Evolutionary conservation across 1,140 invertebrate genomes (phyloP).

Genomic region (Babylonia areolata): DNA sequence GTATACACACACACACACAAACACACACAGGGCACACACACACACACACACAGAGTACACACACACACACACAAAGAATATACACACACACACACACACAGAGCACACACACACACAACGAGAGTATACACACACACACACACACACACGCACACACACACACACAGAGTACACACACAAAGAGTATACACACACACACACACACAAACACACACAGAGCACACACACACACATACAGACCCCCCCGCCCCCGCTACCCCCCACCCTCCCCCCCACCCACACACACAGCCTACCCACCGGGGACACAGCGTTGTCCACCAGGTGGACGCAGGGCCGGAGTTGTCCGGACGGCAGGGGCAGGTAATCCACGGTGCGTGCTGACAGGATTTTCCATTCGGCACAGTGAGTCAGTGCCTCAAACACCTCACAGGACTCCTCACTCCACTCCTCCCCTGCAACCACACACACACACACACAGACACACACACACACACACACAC

Average conservation of each 20-base stretch:
- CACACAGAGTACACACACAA: background rate
- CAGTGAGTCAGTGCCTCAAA: conserved; percentile 85
- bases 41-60: no score
- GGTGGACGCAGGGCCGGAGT: conserved; percentile 42
- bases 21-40: background rate
- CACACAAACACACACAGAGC: background rate
- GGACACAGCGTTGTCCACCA: conserved; percentile 35
- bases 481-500: no score
- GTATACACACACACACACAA: background rate
- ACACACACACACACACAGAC: no score
- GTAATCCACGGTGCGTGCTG: conserved; percentile 76
- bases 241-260: no score
- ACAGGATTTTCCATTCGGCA: conserved; percentile 82
- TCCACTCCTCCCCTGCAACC: conserved; percentile 78
- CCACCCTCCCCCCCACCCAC: no score
- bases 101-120: background rate
- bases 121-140: background rate
- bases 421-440: conserved; percentile 80
- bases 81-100: background rate
- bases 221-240: background rate
- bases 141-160: background rate
- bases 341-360: background rate
- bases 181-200: background rate
- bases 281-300: conserved; percentile 33
- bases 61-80: no score